A percentile compares a stretch with the other conserved stretches of the same genome.
phyloP scores from a whole-genome alignment of 2,888 invertebrate genomes.

The Athetis lepigone region DNA sequence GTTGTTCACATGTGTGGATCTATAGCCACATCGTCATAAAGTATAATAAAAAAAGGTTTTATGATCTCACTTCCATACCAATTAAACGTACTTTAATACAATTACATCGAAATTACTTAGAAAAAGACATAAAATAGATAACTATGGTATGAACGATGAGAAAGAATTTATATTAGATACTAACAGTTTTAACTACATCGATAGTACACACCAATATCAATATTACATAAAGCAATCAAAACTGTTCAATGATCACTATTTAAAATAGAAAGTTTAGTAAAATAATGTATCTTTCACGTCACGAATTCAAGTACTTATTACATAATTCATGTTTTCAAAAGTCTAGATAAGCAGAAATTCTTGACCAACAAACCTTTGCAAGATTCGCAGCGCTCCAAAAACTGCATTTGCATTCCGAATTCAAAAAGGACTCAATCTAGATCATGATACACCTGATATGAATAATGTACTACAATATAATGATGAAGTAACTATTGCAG shows the following conservation, averaged over 20 bases:
- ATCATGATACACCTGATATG: conserved; percentile 32
- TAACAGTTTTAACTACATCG: neutral
- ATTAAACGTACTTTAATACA: conserved; percentile 23
- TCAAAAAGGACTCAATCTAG: conserved; percentile 37
- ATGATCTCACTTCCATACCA: conserved; percentile 17
- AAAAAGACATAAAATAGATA: conserved; percentile 13
- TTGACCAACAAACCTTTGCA: neutral
- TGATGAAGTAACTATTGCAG: conserved; percentile 6
- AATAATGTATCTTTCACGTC: neutral
- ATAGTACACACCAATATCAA: neutral
- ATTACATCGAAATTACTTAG: conserved; percentile 14
- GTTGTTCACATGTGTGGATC: no score
- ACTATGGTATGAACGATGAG: conserved; percentile 17
- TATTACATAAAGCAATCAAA: neutral
- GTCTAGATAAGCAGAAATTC: conserved; percentile 21
- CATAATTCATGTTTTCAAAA: no score
- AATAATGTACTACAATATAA: conserved; percentile 24
- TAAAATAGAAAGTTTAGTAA: neutral
- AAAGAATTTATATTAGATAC: neutral
- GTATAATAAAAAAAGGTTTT: no score
- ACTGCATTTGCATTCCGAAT: conserved; percentile 41
- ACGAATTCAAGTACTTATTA: neutral
- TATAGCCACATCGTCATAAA: no score
- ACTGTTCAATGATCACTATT: neutral
- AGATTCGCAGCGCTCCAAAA: conserved; percentile 28